Base-by-base conservation (phyloP, 2,797 vertebrate genomes). In the Fistularia commersonii region DNA sequence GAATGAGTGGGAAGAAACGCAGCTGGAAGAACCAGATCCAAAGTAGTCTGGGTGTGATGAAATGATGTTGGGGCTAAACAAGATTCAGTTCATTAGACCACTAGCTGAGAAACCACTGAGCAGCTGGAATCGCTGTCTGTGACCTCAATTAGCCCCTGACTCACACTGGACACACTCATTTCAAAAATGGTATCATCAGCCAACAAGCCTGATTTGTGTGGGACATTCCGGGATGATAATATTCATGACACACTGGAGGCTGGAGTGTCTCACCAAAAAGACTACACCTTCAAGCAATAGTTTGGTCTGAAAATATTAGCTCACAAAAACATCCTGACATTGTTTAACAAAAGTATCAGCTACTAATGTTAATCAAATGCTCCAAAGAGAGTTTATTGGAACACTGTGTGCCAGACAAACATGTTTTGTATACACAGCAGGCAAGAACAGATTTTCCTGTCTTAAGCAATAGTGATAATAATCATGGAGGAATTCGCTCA, bases 11-110 rank as follows among this genome's bases (percentile, higher is more conserved):
- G 74, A 80, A 82, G 64, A 45, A 68, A 57, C 64, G 10, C 82
- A 80, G 79, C 84, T 86, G 83, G 69, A 67, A 72, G 72, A 73
- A 81, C 59, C 53, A 56, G 65, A 84, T 68, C 77, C 69, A 42
- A 42, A 46, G 39, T 38, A 50, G 82, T 77, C 66, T 72, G 63
- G 74, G 57, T 23, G 56, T 36, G 41, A 61, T 64, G 59, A 69
- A 67, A 60, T 41, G 59, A 71, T 63, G 72, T 76, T 50, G 67
- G n/a, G 69, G 51, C 74, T 79, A 65, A 88, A 88, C 76, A 88
- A 83, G 72, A 85, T 81, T 69, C 81, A 79, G 80, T 88, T 88
- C 82, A 81, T 80, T 74, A 77, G 59, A 64, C 46, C 45, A 39
- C 38, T 11, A 40, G 59, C 66, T 51, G 61, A 66, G 77, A 63